Conservation (phyloP, 1,140 invertebrate species). For the Drosophila fuyamai region DNA sequence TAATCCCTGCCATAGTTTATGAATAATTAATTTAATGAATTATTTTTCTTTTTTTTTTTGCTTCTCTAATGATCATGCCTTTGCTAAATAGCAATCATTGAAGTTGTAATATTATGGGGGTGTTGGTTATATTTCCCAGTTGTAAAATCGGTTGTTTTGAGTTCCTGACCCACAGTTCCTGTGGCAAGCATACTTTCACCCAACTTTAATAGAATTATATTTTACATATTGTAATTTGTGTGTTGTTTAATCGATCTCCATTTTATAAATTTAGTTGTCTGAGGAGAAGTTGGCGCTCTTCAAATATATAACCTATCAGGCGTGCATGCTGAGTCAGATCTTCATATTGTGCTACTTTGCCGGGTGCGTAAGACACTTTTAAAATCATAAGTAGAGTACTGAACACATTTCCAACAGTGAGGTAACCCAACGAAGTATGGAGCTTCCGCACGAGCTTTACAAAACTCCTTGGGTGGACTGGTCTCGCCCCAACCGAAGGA, state of each 20-base stretch:
- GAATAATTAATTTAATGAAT: too few species aligned
- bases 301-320: slow-evolving; percentile 64
- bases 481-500: slow-evolving; percentile 41
- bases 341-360: slow-evolving; percentile 78
- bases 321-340: slow-evolving; percentile 68
- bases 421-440: slow-evolving; percentile 54
- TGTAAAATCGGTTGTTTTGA: too few species aligned
- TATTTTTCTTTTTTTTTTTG: too few species aligned
- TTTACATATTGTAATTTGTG: background rate
- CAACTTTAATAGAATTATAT: background rate
- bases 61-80: too few species aligned
- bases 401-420: slow-evolving; percentile 29
- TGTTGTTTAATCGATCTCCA: too few species aligned
- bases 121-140: too few species aligned
- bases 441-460: slow-evolving; percentile 61
- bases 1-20: too few species aligned
- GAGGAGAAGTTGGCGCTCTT: slow-evolving; percentile 42
- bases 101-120: too few species aligned
- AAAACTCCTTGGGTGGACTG: slow-evolving; percentile 64
- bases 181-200: too few species aligned
- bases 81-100: too few species aligned
- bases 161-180: too few species aligned
- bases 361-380: slow-evolving; percentile 26
- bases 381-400: background rate
- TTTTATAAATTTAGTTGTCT: slow-evolving; percentile 44